These are phyloP conservation scores for Drosophila busckii DNA, from an alignment of 1,140 invertebrate species.

Conservation along the genomic window DNA sequence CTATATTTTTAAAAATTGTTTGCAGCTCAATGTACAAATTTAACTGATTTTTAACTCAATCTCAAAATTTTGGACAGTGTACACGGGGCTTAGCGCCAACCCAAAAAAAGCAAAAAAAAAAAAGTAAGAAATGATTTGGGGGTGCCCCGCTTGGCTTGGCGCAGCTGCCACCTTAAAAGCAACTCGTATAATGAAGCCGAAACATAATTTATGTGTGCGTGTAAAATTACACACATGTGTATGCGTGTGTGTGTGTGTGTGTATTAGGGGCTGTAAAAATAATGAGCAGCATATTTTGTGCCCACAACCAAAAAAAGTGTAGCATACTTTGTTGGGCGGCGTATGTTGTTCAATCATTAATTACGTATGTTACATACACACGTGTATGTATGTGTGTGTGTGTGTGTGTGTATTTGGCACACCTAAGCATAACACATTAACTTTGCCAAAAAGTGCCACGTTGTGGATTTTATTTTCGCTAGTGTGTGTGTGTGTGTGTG, in stretches of 20 bases:
- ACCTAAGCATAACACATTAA: conserved; percentile 58
- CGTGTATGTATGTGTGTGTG: conserved; percentile 2
- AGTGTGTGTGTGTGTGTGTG: no score
- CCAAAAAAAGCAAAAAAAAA: no score
- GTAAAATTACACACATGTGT: conserved; percentile 16
- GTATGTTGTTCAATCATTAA: conserved; percentile 60
- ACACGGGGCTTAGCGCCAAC: no score
- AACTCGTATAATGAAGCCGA: conserved; percentile 59
- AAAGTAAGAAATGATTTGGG: no score
- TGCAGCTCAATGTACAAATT: no score
- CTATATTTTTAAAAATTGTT: no score
- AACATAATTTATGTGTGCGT: conserved; percentile 67
- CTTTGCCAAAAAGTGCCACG: conserved; percentile 70
- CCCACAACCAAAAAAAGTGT: conserved; percentile 48
- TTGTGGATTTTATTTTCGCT: conserved; percentile 67
- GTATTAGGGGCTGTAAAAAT: conserved; percentile 49
- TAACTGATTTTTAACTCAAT: no score
- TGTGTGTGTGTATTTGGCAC: conserved; percentile 14
- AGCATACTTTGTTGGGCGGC: conserved; percentile 51
- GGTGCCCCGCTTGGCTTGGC: background rate
- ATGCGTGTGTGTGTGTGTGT: conserved; percentile 8
- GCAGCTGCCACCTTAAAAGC: conserved; percentile 24
- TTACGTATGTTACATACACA: conserved; percentile 26
- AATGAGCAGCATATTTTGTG: conserved; percentile 72
- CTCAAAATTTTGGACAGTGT: no score